phyloP scores from a whole-genome alignment of 2,113 vertebrate species.

The Glaucidium brasilianum region DNA sequence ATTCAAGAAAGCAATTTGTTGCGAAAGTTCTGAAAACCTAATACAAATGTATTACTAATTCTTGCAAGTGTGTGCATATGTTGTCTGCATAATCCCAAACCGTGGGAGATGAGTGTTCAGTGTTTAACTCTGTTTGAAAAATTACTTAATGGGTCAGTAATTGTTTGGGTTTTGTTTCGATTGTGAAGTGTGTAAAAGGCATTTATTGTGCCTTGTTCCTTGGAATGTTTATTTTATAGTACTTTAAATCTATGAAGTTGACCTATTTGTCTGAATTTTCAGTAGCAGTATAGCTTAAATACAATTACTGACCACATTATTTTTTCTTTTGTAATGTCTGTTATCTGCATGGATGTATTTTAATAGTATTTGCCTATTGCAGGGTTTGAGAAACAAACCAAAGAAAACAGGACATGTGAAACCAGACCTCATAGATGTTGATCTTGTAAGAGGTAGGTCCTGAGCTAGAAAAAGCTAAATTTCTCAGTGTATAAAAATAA shows the following conservation, averaged over 20 bases:
- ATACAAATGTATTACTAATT: conserved; percentile 43
- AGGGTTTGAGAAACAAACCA: conserved; percentile 99
- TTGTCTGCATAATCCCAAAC: neutral
- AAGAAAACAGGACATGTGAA: conserved; percentile 99
- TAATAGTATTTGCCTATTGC: conserved; percentile 51
- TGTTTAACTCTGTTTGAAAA: neutral
- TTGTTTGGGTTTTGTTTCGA: neutral
- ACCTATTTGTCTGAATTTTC: neutral
- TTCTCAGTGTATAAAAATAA: neutral
- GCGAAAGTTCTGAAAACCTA: neutral
- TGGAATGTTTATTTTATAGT: neutral
- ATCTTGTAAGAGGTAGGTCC: conserved; percentile 94
- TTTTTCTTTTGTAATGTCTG: neutral
- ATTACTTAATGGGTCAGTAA: neutral
- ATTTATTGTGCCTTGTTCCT: neutral
- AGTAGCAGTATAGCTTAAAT: neutral
- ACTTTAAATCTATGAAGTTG: neutral
- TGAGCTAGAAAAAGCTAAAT: neutral
- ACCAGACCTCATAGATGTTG: conserved; percentile 98
- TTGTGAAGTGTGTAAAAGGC: neutral
- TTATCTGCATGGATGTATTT: neutral
- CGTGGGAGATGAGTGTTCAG: neutral
- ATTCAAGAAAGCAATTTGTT: neutral
- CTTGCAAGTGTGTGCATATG: conserved; percentile 16
- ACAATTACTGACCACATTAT: neutral